Percentiles rank a stretch among this genome's conserved stretches.
phyloP scores from a whole-genome alignment of 1,140 invertebrate species.

The Caenorhabditis latens region DNA sequence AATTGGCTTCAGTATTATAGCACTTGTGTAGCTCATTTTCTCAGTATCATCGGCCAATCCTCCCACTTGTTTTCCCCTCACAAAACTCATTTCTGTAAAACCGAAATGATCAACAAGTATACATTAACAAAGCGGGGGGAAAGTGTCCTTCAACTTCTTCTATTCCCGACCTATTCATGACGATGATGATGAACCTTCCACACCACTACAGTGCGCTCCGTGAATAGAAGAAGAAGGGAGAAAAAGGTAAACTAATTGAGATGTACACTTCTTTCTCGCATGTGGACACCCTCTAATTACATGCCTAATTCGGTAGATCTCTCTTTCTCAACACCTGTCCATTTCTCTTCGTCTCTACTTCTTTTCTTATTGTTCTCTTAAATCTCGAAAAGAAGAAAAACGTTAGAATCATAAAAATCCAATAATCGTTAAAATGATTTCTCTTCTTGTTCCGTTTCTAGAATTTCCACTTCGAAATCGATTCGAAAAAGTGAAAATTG shows the following conservation, averaged over 20 bases:
- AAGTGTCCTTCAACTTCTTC: constrained; percentile 42
- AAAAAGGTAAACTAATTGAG: constrained; percentile 48
- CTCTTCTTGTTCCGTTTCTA: background rate
- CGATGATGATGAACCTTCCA: constrained; percentile 35
- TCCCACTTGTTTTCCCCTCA: background rate
- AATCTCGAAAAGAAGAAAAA: too few relatives aligned
- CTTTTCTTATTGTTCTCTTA: background rate
- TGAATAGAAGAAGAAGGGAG: background rate
- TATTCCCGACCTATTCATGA: constrained; percentile 11
- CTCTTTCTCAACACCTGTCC: constrained; percentile 36
- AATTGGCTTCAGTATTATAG: too few relatives aligned
- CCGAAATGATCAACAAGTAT: constrained; percentile 22
- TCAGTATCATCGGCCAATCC: background rate
- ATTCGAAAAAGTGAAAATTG: constrained; percentile 1
- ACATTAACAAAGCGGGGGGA: constrained; percentile 41
- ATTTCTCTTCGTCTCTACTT: background rate
- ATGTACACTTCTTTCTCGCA: constrained; percentile 20
- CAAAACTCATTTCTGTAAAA: background rate
- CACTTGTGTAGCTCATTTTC: background rate
- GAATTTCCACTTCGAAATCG: constrained; percentile 9
- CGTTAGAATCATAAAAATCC: constrained; percentile 29
- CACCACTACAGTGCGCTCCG: background rate
- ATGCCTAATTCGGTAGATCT: constrained; percentile 51
- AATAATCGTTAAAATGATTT: constrained; percentile 43
- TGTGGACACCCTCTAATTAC: constrained; percentile 35